phyloP scores from a whole-genome alignment of 2,797 vertebrate species.

The Xenentodon cancila region DNA sequence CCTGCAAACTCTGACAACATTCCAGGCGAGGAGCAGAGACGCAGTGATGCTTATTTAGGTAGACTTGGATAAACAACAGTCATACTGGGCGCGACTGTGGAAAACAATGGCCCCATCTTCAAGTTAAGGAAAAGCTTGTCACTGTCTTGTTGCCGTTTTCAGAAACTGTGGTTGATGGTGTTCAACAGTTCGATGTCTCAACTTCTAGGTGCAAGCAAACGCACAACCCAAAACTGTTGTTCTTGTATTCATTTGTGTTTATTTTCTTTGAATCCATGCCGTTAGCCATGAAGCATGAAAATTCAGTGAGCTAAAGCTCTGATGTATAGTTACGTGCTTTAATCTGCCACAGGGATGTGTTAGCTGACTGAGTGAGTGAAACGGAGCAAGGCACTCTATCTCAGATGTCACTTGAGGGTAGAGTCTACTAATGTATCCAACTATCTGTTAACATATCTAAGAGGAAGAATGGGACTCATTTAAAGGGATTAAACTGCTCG shows the following conservation, averaged over 20 bases:
- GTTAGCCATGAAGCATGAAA: constrained; percentile 42
- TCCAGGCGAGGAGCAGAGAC: constrained; percentile 8
- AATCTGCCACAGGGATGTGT: constrained; percentile 62
- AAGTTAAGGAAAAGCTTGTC: constrained; percentile 9
- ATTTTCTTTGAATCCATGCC: neutral
- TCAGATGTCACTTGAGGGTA: constrained; percentile 73
- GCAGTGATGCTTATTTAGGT: constrained; percentile 12
- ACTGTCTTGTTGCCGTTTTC: constrained; percentile 10
- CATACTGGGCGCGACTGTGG: constrained; percentile 3
- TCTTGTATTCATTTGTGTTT: neutral
- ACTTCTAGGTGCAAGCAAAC: constrained; percentile 17
- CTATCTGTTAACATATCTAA: constrained; percentile 74
- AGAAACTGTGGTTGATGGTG: constrained; percentile 10
- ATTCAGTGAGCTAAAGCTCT: constrained; percentile 31
- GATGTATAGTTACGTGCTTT: constrained; percentile 59
- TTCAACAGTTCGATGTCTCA: constrained; percentile 11
- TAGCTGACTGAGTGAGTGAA: constrained; percentile 78
- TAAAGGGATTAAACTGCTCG: constrained; percentile 33
- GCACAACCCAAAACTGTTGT: constrained; percentile 25
- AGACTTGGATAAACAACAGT: constrained; percentile 15
- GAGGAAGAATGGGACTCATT: constrained; percentile 52
- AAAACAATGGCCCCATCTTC: constrained; percentile 19
- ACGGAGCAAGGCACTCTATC: constrained; percentile 75
- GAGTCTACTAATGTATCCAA: constrained; percentile 76
- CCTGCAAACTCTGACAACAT: constrained; percentile 24